Conservation (phyloP, 2,113 vertebrate species). For the Oryzias celebensis region DNA sequence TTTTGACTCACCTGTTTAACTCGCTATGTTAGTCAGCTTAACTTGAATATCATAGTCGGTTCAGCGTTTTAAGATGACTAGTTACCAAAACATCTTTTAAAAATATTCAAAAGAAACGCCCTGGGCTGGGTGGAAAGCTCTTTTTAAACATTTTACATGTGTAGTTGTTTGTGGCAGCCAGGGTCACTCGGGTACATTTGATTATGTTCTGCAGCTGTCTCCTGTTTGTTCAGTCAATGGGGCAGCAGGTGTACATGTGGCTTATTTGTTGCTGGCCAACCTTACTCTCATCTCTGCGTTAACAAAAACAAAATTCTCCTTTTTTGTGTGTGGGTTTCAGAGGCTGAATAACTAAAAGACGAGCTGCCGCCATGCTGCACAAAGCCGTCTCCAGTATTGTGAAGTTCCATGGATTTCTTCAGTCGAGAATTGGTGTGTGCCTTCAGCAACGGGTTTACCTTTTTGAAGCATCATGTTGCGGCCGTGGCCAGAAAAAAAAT, state of each 20-base stretch:
- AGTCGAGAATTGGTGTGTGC: constrained; percentile 83
- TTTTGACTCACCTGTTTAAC: constrained; percentile 76
- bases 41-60: background rate
- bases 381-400: constrained; percentile 73
- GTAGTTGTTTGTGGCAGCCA: background rate
- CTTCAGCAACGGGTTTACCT: background rate
- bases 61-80: too few relatives aligned
- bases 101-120: background rate
- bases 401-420: constrained; percentile 76
- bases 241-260: constrained; percentile 30
- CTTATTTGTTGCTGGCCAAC: constrained; percentile 11
- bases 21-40: constrained; percentile 69
- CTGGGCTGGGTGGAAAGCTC: background rate
- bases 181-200: constrained; percentile 26
- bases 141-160: background rate
- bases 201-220: constrained; percentile 67
- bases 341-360: background rate
- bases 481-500: too few relatives aligned
- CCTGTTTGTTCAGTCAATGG: constrained; percentile 67
- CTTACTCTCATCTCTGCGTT: background rate
- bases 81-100: background rate
- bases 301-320: background rate
- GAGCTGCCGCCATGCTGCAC: constrained; percentile 77
- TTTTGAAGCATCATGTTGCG: too few relatives aligned
- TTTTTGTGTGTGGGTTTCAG: background rate